These are phyloP conservation scores for Heliothis subflexa DNA, from an alignment of 1,140 invertebrate genomes.

Conservation along the genomic window DNA sequence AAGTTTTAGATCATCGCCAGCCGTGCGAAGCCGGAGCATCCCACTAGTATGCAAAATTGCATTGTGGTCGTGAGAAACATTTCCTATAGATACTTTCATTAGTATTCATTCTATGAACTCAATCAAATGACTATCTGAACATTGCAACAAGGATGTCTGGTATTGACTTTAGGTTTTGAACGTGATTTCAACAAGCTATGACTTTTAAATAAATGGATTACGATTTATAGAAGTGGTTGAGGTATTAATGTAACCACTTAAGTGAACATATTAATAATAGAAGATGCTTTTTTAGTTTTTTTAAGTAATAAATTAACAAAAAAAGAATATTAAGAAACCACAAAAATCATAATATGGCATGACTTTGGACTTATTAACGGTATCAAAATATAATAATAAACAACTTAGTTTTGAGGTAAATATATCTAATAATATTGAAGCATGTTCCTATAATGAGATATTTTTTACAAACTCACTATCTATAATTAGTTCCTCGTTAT, in stretches of 20 bases:
- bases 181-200: background rate
- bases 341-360: too few species aligned
- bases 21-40: too few species aligned
- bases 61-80: constrained; percentile 2
- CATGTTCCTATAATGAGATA: background rate
- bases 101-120: background rate
- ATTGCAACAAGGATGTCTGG: background rate
- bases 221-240: too few species aligned
- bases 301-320: too few species aligned
- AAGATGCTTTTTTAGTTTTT: too few species aligned
- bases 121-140: background rate
- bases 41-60: too few species aligned
- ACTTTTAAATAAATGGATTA: background rate
- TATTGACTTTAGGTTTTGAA: background rate
- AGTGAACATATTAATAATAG: too few species aligned
- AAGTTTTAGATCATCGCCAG: too few species aligned
- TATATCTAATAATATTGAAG: too few species aligned
- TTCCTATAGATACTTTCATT: background rate
- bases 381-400: background rate
- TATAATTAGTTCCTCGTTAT: background rate
- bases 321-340: too few species aligned
- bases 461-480: background rate
- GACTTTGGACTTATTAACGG: too few species aligned
- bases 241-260: too few species aligned
- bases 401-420: background rate